Evolutionary conservation across 2,888 invertebrate species (phyloP), one percentile per base, ranked within the genome.

Genomic region (Teleiodes luculella): DNA sequence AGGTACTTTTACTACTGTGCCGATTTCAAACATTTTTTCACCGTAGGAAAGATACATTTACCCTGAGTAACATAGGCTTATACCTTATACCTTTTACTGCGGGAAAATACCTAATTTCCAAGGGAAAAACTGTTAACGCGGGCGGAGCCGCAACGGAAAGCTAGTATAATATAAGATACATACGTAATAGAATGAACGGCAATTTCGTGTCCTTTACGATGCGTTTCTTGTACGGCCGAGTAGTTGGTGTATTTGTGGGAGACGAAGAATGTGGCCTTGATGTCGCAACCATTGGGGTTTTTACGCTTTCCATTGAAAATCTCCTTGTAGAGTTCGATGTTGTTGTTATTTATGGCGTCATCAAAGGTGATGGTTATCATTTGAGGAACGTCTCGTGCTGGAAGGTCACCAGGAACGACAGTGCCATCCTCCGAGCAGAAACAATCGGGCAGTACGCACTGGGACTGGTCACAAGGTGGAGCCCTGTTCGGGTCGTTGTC

Each of bases 341-440:
- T 97, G 88, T 97, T 97, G 86, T 97, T 97, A 83, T 97, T 97
- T 83, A 97, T 96, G 72, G 97, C 97, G 72, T 97, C 97, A 76
- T 97, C 97, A 78, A 97, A 97, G 50, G 97, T 97, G 76, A 97
- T 95, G 55, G 96, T 97, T 74, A 97, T 94, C 97, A 97, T 97
- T 90, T 97, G 97, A 4, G 97, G 97, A 0, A 97, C 96, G 72
- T 96, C 96, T 84, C 93, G 95, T 59, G 93, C 80, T 11, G 95
- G 96, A 48, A 96, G 86, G 74, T 96, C 96, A 11, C 96, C 96
- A 59, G 97, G 97, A 66, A 96, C 94, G 41, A 92, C 91, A 35
- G 97, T 97, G 61, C 97, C 97, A 74, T 97, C 97, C 80, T 97
- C 96, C 8, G 97, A 97, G 76, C 97, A 97, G 94, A 97, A 97